Percentiles rank a stretch among this genome's conserved stretches.
Evolutionary conservation across 2,888 invertebrate species (phyloP).

Genomic region (Volucella zonaria): DNA sequence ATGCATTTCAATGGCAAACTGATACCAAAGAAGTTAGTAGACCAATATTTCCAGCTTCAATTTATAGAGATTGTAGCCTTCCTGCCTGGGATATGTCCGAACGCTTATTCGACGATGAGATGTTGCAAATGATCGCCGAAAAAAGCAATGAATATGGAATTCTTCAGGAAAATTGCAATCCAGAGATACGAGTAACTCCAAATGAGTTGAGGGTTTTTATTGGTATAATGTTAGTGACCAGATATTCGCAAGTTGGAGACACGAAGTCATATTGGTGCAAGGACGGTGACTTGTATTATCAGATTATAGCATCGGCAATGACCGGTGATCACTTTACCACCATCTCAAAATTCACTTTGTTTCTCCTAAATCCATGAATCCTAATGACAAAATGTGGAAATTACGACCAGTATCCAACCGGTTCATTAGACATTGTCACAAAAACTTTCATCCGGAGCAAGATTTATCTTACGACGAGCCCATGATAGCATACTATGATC

Average conservation of each 20-base stretch:
- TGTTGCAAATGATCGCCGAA: no score
- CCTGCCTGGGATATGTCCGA: no score
- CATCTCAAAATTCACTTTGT: conserved; percentile 13
- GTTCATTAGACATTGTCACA: no score
- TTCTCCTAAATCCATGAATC: conserved; percentile 23
- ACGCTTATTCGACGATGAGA: no score
- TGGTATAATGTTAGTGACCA: neutral
- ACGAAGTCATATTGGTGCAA: conserved; percentile 7
- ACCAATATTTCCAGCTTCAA: neutral
- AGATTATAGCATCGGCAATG: conserved; percentile 3
- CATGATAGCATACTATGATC: no score
- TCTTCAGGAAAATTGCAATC: conserved; percentile 1
- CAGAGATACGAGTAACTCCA: conserved; percentile 9
- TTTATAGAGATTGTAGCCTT: no score
- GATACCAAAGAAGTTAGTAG: conserved; percentile 10
- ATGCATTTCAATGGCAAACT: conserved; percentile 16
- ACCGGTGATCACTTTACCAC: neutral
- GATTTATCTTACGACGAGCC: no score
- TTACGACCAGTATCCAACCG: neutral
- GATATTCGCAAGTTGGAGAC: conserved; percentile 5
- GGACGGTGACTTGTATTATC: conserved; percentile 12
- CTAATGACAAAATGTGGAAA: conserved; percentile 6
- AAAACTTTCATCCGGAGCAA: no score
- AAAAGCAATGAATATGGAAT: no score
- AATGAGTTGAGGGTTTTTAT: conserved; percentile 11